Conservation (phyloP, 2,888 invertebrate species). For the Latrodectus hesperus region DNA sequence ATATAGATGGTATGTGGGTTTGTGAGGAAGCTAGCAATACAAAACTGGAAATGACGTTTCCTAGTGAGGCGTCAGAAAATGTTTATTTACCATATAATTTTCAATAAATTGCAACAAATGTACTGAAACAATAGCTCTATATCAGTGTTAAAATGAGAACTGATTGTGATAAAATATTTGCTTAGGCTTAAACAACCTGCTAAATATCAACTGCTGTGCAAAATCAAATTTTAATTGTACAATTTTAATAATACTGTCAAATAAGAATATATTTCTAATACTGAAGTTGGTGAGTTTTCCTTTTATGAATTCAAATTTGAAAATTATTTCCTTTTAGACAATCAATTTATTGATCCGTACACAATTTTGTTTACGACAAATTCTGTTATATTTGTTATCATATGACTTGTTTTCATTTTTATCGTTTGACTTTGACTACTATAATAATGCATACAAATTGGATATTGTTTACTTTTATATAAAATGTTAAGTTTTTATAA, state of each 20-base stretch:
- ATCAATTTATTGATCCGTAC: background rate
- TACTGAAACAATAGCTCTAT: too few species aligned
- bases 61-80: background rate
- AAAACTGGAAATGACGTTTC: constrained; percentile 41
- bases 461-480: too few species aligned
- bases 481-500: too few species aligned
- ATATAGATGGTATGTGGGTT: constrained; percentile 60
- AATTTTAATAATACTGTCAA: too few species aligned
- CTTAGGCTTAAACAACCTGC: constrained; percentile 54
- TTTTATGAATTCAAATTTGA: too few species aligned
- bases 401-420: too few species aligned
- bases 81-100: background rate
- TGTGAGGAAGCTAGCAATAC: constrained; percentile 32
- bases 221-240: too few species aligned
- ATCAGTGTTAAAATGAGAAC: constrained; percentile 25
- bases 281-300: too few species aligned
- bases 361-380: background rate
- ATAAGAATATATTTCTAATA: too few species aligned
- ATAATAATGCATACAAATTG: too few species aligned
- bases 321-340: background rate
- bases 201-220: background rate
- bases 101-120: background rate
- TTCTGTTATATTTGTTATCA: background rate
- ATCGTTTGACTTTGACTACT: too few species aligned
- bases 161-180: constrained; percentile 32